Percentiles rank a stretch among this genome's conserved stretches.
Conservation (phyloP, 2,888 invertebrate species). For the Antheraea yamamai region DNA sequence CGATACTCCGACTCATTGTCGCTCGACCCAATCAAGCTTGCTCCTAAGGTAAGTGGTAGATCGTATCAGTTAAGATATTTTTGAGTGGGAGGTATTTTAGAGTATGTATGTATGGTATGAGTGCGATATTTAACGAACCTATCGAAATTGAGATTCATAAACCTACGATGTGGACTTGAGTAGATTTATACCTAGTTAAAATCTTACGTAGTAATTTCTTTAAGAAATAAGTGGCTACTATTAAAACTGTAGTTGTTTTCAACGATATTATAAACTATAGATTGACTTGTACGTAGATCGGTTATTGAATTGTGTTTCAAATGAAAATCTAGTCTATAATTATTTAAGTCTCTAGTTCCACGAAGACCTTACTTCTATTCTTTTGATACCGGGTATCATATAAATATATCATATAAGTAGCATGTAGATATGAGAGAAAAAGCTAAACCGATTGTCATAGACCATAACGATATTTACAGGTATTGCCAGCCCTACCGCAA, state of each 20-base stretch:
- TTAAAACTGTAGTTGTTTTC: background rate
- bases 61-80: background rate
- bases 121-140: background rate
- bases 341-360: background rate
- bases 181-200: background rate
- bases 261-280: background rate
- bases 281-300: background rate
- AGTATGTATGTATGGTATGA: background rate
- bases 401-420: too few relatives aligned
- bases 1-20: constrained; percentile 70
- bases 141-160: background rate
- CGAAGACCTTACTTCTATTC: background rate
- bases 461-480: too few relatives aligned
- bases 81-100: background rate
- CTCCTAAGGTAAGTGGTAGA: constrained; percentile 61
- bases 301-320: background rate
- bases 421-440: too few relatives aligned
- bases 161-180: background rate
- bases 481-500: constrained; percentile 86
- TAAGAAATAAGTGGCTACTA: background rate
- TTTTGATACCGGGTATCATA: background rate
- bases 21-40: constrained; percentile 69
- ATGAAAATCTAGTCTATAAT: background rate
- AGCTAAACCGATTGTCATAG: too few relatives aligned
- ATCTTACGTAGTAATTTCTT: too few relatives aligned